These are phyloP conservation scores for Anthopleura sola DNA, from an alignment of 64 coral and sea anemone genomes.

Conservation along the genomic window DNA sequence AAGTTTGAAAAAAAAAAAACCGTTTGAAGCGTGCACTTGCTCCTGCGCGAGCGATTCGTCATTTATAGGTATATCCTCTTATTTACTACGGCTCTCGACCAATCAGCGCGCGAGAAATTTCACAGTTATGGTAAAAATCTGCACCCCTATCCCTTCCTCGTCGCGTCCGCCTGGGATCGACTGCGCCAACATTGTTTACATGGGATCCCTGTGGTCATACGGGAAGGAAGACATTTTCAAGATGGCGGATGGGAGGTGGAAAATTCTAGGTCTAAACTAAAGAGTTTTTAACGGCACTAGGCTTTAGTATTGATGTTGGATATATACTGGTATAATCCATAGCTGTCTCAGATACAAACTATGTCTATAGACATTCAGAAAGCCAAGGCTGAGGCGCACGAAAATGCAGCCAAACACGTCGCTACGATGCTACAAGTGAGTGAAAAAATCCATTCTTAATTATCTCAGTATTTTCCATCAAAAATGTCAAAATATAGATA, in stretches of 20 bases:
- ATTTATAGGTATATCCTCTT: no score
- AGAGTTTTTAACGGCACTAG: neutral
- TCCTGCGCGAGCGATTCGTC: no score
- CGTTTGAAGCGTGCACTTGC: no score
- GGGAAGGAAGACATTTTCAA: neutral
- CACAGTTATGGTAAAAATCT: no score
- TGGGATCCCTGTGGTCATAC: neutral
- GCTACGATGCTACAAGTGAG: constrained; percentile 90
- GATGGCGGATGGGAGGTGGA: neutral
- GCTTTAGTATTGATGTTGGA: neutral
- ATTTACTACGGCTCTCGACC: no score
- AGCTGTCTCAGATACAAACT: neutral
- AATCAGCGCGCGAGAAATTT: no score
- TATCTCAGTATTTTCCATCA: no score
- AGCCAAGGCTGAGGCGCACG: constrained; percentile 81
- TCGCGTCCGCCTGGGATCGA: neutral
- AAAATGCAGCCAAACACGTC: constrained; percentile 87
- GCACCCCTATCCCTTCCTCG: neutral
- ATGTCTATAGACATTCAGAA: constrained; percentile 93
- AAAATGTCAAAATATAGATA: no score
- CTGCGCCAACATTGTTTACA: no score
- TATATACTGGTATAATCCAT: neutral
- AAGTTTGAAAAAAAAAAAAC: no score
- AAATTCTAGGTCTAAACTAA: neutral
- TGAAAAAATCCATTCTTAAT: neutral